Conservation (phyloP, 2,888 invertebrate species). For the Agrypnus murinus region DNA sequence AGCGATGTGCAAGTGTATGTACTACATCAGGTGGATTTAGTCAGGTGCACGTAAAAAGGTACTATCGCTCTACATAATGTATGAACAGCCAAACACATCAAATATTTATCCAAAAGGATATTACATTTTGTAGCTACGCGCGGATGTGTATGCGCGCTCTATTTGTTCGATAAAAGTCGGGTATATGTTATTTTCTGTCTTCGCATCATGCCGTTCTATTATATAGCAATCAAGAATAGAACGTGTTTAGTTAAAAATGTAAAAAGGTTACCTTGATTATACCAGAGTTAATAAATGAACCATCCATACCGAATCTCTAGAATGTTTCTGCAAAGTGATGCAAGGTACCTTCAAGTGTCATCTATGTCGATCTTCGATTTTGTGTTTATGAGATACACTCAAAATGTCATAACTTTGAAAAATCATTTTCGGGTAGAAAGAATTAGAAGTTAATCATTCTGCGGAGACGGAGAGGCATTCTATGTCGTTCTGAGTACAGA, state of each 20-base stretch:
- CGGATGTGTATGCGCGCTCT: constrained; percentile 22
- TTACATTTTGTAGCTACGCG: constrained; percentile 37
- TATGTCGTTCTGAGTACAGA: too few relatives aligned
- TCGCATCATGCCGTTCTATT: constrained; percentile 15
- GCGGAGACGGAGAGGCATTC: too few relatives aligned
- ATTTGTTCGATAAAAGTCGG: constrained; percentile 18
- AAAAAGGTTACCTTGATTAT: not conserved
- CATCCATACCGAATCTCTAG: too few relatives aligned
- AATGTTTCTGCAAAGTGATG: too few relatives aligned
- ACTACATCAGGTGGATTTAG: not conserved
- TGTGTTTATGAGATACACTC: too few relatives aligned
- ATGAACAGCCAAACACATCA: constrained; percentile 29
- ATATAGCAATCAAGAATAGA: constrained; percentile 13
- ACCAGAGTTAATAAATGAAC: too few relatives aligned
- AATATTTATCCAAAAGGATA: constrained; percentile 39
- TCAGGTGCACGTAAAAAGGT: constrained; percentile 24
- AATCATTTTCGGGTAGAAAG: too few relatives aligned
- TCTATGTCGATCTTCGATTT: too few relatives aligned
- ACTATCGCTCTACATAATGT: constrained; percentile 27
- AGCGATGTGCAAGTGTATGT: constrained; percentile 20
- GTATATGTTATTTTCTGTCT: constrained; percentile 13
- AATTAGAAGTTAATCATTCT: too few relatives aligned
- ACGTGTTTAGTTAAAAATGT: not conserved
- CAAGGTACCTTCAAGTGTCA: too few relatives aligned
- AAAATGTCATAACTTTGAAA: too few relatives aligned